Evolutionary conservation across 2,797 vertebrate species (phyloP), one percentile per base, ranked within the genome.

Genomic region (Schizothorax lantsangensis): DNA sequence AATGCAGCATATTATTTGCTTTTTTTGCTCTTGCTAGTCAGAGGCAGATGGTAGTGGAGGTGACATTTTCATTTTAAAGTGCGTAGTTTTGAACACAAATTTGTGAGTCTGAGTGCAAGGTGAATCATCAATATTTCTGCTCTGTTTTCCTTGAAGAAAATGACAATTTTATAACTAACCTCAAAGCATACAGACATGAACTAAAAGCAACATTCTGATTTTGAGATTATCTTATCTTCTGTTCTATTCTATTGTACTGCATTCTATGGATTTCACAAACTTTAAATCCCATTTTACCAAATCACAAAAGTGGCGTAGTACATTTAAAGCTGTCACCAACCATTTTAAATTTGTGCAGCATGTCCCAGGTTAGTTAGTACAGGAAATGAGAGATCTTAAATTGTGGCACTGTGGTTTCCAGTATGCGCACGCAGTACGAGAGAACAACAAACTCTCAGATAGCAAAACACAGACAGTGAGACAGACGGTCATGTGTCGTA

Each of bases 401-500:
- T 87, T 84, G 83, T 84, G 78, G 71, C 52, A 38, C 57, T 72
- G 87, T 5, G 73, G 87, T 85, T 88, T 85, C 73, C 66, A 64
- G 19, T 72, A 30, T 43, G 52, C 10, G 4, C 36, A 40, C 52
- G 8, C 15, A 81, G 9, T 36, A 17, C 11, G 30, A 84, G 15
- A 66, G 6, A 66, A 52, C 17, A 69, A 81, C n/a, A 69, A 43
- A 52, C 52, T 6, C 36, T 36, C 36, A 73, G 54, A 69, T 6
- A 0, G 59, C 21, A 33, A 52, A 12, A 36, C 38, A 47, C 59
- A 19, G 43, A 30, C 75, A 40, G 12, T 15, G 33, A 59, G 38
- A 23, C 30, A 15, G 19, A 6, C 11, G 5, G 21, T 79, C 38
- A n/a, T 43, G 36, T 66, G 40, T 80, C 1, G 3, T 62, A 40